Conservation (phyloP, 2,888 invertebrate species). For the Archaeoteleia sp. region DNA sequence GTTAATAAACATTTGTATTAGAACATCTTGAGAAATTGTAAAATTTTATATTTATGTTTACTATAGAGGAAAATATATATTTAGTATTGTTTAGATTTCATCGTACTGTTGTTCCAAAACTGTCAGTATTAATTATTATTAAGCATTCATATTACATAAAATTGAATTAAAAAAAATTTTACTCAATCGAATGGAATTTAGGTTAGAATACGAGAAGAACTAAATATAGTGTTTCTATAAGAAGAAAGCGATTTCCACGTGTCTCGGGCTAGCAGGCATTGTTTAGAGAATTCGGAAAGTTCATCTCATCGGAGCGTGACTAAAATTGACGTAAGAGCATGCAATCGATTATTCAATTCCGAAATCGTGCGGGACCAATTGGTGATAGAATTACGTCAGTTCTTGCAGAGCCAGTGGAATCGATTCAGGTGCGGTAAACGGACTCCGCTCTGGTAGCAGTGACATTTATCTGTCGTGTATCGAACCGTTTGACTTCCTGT, state of each 20-base stretch:
- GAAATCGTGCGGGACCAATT: constrained; percentile 36
- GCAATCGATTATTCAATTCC: constrained; percentile 59
- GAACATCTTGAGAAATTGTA: no score
- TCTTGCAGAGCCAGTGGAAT: constrained; percentile 33
- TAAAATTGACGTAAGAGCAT: constrained; percentile 53
- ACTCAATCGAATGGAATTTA: constrained; percentile 30
- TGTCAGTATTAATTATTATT: no score
- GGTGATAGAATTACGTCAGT: constrained; percentile 36
- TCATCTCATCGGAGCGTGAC: constrained; percentile 38
- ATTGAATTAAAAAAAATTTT: constrained; percentile 1
- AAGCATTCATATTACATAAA: no score
- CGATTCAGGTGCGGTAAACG: constrained; percentile 42
- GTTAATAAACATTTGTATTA: no score
- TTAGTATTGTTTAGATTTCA: no score
- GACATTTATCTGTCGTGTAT: no score
- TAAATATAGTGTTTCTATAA: constrained; percentile 16
- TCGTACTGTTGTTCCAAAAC: no score
- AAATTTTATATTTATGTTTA: no score
- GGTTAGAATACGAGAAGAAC: constrained; percentile 11
- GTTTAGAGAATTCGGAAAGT: constrained; percentile 51
- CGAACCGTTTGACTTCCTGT: no score
- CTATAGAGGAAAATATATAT: no score
- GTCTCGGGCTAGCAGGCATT: constrained; percentile 42
- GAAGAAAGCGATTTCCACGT: constrained; percentile 33
- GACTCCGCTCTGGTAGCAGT: no score